A percentile compares a stretch with the other conserved stretches of the same genome.
Evolutionary conservation across 2,888 invertebrate species (phyloP).

Genomic region (Aspidiotus destructor): DNA sequence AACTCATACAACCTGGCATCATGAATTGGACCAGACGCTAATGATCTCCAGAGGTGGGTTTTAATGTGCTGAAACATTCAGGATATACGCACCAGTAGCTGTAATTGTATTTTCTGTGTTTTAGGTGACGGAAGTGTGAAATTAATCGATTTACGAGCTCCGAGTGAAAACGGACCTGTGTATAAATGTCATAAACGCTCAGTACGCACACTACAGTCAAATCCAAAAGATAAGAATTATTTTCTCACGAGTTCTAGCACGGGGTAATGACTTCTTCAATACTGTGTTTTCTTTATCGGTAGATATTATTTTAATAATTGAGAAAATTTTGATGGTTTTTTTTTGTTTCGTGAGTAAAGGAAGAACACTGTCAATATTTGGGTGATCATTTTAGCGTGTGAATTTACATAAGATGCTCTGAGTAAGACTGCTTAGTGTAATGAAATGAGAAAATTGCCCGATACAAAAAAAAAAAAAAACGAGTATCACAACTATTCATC

Average conservation of each 20-base stretch:
- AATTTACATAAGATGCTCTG: too few species aligned
- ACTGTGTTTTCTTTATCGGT: too few species aligned
- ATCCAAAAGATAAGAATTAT: conserved; percentile 41
- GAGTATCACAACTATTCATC: too few species aligned
- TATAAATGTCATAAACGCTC: conserved; percentile 38
- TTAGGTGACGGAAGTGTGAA: conserved; percentile 41
- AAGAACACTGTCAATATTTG: too few species aligned
- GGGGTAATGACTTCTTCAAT: conserved; percentile 39
- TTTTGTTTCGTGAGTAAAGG: too few species aligned
- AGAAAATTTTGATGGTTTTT: too few species aligned
- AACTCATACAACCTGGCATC: conserved; percentile 39
- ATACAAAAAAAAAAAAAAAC: too few species aligned
- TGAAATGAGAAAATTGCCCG: too few species aligned
- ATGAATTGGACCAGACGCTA: conserved; percentile 39
- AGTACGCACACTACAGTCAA: conserved; percentile 41
- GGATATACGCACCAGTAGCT: too few species aligned
- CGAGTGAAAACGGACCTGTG: conserved; percentile 30
- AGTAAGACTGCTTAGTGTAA: too few species aligned
- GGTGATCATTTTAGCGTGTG: conserved; percentile 2
- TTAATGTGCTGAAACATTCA: too few species aligned
- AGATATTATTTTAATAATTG: too few species aligned
- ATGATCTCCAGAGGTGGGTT: conserved; percentile 41
- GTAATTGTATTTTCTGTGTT: neutral
- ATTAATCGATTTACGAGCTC: conserved; percentile 41
- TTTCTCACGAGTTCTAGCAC: conserved; percentile 42